Percentiles rank a stretch among this genome's conserved stretches.
phyloP scores from a whole-genome alignment of 1,140 invertebrate genomes.

The Mercenaria mercenaria region DNA sequence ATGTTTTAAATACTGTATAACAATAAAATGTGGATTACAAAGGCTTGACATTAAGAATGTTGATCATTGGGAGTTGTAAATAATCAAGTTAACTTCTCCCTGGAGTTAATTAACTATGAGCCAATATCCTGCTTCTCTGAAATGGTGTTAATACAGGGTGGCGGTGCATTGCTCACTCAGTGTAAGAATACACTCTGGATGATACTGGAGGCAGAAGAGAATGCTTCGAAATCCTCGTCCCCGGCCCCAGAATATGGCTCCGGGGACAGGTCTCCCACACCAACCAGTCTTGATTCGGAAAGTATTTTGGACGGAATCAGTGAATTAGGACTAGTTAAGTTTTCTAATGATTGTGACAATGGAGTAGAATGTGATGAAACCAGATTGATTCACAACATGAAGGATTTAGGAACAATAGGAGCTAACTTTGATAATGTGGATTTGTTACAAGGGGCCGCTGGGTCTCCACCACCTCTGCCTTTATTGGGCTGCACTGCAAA shows the following conservation, averaged over 20 bases:
- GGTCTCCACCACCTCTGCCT: slow-evolving; percentile 22
- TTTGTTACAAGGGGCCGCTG: slow-evolving; percentile 49
- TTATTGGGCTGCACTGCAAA: slow-evolving; percentile 14
- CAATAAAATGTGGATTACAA: background rate
- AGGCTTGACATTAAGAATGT: background rate
- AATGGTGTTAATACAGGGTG: slow-evolving; percentile 64
- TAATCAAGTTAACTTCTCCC: too few species aligned
- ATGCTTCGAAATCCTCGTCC: slow-evolving; percentile 43
- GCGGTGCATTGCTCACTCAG: slow-evolving; percentile 52
- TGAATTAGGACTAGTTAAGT: background rate
- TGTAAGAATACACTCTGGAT: slow-evolving; percentile 63
- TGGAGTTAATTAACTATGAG: slow-evolving; percentile 41
- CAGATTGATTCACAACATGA: background rate
- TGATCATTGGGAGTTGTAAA: background rate
- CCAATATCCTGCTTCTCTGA: background rate
- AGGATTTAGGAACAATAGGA: slow-evolving; percentile 8
- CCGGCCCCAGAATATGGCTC: background rate
- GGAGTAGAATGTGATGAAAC: background rate
- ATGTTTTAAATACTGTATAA: background rate
- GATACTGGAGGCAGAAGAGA: slow-evolving; percentile 60
- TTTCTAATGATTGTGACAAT: background rate
- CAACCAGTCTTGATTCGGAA: background rate
- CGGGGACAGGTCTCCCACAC: slow-evolving; percentile 2
- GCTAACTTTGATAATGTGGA: slow-evolving; percentile 28
- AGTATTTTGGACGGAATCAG: slow-evolving; percentile 3